Evolutionary conservation across 2,797 vertebrate species (phyloP).

Genomic region (Cuniculus paca): DNA sequence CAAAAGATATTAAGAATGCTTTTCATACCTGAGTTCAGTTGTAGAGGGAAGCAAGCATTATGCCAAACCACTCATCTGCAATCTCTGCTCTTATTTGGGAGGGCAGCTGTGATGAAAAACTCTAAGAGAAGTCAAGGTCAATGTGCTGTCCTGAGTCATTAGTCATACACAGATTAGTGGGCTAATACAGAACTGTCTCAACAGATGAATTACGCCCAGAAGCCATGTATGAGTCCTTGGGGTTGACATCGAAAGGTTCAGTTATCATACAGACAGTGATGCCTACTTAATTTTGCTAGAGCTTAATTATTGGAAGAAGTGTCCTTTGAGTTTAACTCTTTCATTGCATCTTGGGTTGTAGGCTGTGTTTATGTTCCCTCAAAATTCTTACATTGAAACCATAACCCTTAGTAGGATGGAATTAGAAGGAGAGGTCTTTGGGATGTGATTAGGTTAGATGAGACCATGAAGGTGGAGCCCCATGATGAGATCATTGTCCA

Average conservation of each 20-base stretch:
- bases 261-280: slow-evolving; percentile 64
- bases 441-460: neutral
- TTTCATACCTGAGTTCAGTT: neutral
- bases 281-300: slow-evolving; percentile 65
- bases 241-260: slow-evolving; percentile 59
- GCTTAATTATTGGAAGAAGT: slow-evolving; percentile 56
- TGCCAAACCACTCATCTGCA: neutral
- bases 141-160: slow-evolving; percentile 18
- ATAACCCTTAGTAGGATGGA: neutral
- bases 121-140: slow-evolving; percentile 61
- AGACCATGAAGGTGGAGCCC: neutral
- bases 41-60: neutral
- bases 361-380: neutral
- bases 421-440: neutral
- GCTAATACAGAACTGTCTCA: slow-evolving; percentile 60
- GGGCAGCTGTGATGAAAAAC: neutral
- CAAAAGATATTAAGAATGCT: slow-evolving; percentile 11
- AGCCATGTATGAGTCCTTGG: slow-evolving; percentile 48
- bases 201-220: slow-evolving; percentile 62
- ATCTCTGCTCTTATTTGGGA: neutral
- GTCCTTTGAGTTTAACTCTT: slow-evolving; percentile 56
- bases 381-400: neutral
- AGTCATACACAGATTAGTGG: slow-evolving; percentile 50
- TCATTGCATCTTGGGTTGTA: neutral
- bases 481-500: neutral